Evolutionary conservation across 2,113 vertebrate genomes (phyloP).

Genomic region (Arothron firmamentum): DNA sequence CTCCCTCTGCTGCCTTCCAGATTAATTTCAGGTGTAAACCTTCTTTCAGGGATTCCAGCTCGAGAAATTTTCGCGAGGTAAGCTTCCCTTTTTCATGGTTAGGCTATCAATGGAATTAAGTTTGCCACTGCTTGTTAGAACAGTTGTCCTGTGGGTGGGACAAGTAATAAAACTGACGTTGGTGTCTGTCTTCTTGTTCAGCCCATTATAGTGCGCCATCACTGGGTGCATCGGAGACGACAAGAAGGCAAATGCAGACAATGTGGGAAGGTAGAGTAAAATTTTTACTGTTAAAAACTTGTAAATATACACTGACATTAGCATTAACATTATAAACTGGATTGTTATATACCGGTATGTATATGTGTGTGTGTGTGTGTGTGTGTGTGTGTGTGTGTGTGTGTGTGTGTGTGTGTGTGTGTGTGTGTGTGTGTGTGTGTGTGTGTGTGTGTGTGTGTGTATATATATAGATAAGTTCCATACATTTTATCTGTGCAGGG

Average conservation of each 20-base stretch:
- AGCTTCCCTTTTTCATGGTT: too few species aligned
- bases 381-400: too few species aligned
- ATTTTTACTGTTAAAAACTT: rapidly evolving
- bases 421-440: too few species aligned
- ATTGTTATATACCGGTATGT: too few species aligned
- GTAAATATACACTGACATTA: too few species aligned
- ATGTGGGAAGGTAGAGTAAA: slow-evolving; percentile 87
- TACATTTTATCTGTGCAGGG: slow-evolving; percentile 73
- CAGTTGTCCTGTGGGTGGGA: not conserved
- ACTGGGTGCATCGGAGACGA: slow-evolving; percentile 92
- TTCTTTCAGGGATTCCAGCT: slow-evolving; percentile 91
- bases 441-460: too few species aligned
- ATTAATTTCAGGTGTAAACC: slow-evolving; percentile 98
- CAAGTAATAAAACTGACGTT: not conserved
- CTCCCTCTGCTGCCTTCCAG: slow-evolving; percentile 61
- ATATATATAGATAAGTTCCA: too few species aligned
- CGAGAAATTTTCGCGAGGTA: slow-evolving; percentile 86
- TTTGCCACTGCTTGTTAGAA: not conserved
- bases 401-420: too few species aligned
- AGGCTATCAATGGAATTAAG: too few species aligned
- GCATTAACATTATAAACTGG: too few species aligned
- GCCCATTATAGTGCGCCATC: slow-evolving; percentile 86
- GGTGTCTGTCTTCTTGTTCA: slow-evolving; percentile 36
- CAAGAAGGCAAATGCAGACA: slow-evolving; percentile 94
- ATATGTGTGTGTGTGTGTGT: too few species aligned